Conservation (phyloP, 2,797 vertebrate species). For the Argyrosomus regius region DNA sequence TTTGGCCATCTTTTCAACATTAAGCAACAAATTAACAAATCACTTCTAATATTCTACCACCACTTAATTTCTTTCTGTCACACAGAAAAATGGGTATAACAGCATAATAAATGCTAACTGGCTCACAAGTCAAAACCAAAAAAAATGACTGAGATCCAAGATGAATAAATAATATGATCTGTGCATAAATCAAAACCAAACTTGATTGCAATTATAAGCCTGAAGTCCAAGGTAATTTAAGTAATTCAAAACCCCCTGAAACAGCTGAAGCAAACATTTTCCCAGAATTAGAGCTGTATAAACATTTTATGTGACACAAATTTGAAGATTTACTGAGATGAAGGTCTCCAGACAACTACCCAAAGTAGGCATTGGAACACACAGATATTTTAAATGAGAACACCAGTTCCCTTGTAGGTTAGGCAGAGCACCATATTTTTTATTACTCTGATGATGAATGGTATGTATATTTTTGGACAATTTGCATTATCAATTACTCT, state of each 20-base stretch:
- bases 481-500: constrained; percentile 13
- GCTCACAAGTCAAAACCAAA: constrained; percentile 5
- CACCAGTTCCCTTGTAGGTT: constrained; percentile 13
- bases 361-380: constrained; percentile 14
- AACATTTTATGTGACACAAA: constrained; percentile 53
- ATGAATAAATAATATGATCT: constrained; percentile 37
- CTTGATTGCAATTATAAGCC: constrained; percentile 32
- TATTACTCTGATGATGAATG: constrained; percentile 15
- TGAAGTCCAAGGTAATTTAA: constrained; percentile 20
- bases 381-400: constrained; percentile 19
- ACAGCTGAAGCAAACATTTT: constrained; percentile 47
- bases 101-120: constrained; percentile 13
- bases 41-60: not conserved
- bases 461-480: constrained; percentile 2
- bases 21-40: constrained; percentile 17
- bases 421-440: not conserved
- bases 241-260: constrained; percentile 47
- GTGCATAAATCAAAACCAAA: constrained; percentile 32
- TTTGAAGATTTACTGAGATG: constrained; percentile 37
- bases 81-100: constrained; percentile 7
- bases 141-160: constrained; percentile 31
- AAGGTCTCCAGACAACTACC: not conserved
- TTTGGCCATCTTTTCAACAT: constrained; percentile 9
- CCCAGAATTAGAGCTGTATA: constrained; percentile 39
- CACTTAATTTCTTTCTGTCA: not conserved